phyloP scores from a whole-genome alignment of 2,888 invertebrate species.

The Megalurothrips usitatus region DNA sequence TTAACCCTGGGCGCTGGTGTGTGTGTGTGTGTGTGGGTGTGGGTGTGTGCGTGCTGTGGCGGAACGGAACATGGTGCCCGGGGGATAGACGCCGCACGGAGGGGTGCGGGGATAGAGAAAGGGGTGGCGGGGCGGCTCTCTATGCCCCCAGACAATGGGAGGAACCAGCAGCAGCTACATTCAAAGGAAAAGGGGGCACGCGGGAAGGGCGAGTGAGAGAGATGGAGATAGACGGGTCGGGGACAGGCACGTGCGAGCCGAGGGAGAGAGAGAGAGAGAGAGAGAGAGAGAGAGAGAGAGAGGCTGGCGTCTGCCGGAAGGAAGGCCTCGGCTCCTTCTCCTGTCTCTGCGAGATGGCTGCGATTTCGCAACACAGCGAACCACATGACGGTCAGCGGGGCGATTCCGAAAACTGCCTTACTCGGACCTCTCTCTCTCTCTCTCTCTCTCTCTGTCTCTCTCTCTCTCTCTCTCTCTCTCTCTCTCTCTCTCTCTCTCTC shows the following conservation, averaged over 20 bases:
- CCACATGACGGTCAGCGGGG: too few species aligned
- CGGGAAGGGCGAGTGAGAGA: background rate
- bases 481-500: too few species aligned
- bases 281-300: constrained; percentile 20
- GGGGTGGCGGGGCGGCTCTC: background rate
- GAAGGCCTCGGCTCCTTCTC: too few species aligned
- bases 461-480: too few species aligned
- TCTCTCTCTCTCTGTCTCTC: too few species aligned
- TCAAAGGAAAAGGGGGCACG: background rate
- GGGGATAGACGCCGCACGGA: background rate
- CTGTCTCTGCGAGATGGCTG: too few species aligned
- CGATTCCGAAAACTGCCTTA: too few species aligned
- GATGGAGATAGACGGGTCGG: background rate
- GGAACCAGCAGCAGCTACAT: background rate
- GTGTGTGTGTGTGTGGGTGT: background rate
- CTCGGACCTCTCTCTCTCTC: too few species aligned
- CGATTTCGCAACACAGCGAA: too few species aligned
- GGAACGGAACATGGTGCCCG: background rate
- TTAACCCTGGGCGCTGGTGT: background rate
- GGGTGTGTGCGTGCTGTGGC: background rate
- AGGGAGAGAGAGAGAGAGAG: background rate
- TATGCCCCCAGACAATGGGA: too few species aligned
- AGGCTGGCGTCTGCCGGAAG: too few species aligned
- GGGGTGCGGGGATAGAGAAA: background rate
- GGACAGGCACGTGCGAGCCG: too few species aligned